Base-by-base conservation (phyloP, 2,888 invertebrate genomes). In the Eurytoma californica region DNA sequence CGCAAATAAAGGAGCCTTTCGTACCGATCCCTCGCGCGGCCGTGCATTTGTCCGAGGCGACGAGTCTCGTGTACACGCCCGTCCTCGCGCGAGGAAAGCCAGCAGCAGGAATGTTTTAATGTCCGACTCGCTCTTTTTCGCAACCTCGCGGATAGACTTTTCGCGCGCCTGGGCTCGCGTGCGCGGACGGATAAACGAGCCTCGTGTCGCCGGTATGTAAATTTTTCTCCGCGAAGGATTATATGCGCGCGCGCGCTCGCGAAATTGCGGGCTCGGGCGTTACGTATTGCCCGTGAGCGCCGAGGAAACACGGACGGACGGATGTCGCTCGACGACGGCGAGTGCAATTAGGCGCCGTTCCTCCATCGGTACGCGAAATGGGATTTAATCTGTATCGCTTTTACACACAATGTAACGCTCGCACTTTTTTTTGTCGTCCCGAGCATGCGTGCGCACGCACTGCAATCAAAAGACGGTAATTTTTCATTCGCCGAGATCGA, bases 71-170 rank as follows among this genome's bases (percentile, higher is more conserved):
- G 39, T 39, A 39, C 7, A 39, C 7, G n/a, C 39, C 39, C 7
- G 7, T 39, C 24, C 24, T 24, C 24, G 24, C 24, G 24, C 39
- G 39, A 9, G 39, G 39, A 39, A 39, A 39, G 39, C 39, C 47
- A 58, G 18, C 20, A 13, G 30, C 39, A 72, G 63, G 72, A 72
- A 72, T 72, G 72, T 72, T 65, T 72, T 72, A 72, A 65, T 72
- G 63, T 16, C 14, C 53, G 30, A 13, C n/a, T 65, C 9, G 39
- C 39, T 5, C 30, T 61, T 72, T 72, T 72, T 72, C 55, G 28
- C 4, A n/a, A 39, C 12, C 53, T 20, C 30, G 51, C 28, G 18
- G 51, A 28, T 60, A 61, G 18, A 61, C 28, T 61, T 61, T 72
- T 61, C 20, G 13, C 39, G 39, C 61, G 18, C 72, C 20, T 20